These are phyloP conservation scores for Penaeus japonicus DNA, from an alignment of 1,140 invertebrate genomes.

Conservation along the genomic window DNA sequence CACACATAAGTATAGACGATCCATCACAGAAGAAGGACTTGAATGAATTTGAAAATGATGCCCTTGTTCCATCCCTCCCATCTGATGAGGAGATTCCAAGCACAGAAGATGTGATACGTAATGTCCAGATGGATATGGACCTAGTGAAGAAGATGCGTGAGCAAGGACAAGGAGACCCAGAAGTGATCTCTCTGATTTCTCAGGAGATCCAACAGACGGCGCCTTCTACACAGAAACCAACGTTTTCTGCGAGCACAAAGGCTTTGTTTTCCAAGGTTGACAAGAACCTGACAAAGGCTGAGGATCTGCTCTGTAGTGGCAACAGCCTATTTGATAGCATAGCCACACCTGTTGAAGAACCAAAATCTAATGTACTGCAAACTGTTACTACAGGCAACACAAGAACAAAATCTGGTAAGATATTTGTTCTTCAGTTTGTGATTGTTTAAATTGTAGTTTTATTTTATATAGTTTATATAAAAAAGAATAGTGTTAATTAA, in stretches of 20 bases:
- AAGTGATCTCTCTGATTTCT: background rate
- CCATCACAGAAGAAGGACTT: background rate
- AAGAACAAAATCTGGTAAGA: no score
- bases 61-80: background rate
- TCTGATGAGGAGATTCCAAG: slow-evolving; percentile 8
- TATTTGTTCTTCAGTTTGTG: no score
- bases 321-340: background rate
- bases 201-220: background rate
- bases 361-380: background rate
- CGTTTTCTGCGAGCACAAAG: slow-evolving; percentile 18
- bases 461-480: no score
- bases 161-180: background rate
- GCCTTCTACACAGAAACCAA: background rate
- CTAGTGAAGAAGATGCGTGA: background rate
- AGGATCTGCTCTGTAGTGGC: background rate
- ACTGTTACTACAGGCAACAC: background rate
- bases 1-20: background rate
- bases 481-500: no score
- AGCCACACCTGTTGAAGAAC: background rate
- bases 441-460: no score
- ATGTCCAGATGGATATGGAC: slow-evolving; percentile 16
- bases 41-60: background rate
- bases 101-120: slow-evolving; percentile 19
- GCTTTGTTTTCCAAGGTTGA: background rate
- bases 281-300: background rate